Evolutionary conservation across 1,140 invertebrate species (phyloP), one percentile per base, ranked within the genome.

Genomic region (Drosophila chauvacae): DNA sequence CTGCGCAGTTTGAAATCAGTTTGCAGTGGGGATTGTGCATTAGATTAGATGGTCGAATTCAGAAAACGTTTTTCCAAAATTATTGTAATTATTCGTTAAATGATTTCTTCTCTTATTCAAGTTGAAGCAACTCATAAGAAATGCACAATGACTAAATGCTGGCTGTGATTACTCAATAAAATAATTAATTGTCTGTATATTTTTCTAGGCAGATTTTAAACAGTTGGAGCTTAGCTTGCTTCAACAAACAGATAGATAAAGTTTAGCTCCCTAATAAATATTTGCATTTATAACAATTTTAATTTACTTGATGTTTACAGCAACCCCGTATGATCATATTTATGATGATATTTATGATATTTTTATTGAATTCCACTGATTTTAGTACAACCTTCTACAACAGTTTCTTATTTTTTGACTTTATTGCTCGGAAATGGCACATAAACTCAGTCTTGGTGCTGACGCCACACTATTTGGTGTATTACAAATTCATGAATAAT

Each of bases 11-110:
- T 37, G 2, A 39, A 35, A 28, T 44, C 30, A 14, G 10, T 23
- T 13, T 23, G 23, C 33, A 16, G 35, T 18, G 65, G 53, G 74
- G 47, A 77, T 77, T n/a, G 41, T 26, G 33, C 42, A 41, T 51
- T 45, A 28, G 39, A 42, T 10, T 16, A 26, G 13, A 39, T 20
- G 44, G 41, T 77, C 62, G 45, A 23, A 11, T 13, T 18, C 23
- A 41, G 7, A 41, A 50, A 57, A 42, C 30, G 58, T 66, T 30
- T 57, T 7, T 11, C 37, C 18, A 58, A 58, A 70, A 18, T 23
- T 45, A 56, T 30, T 66, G 59, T 26, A 2, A 56, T 56, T 39
- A n/a, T 23, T 23, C 33, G 18, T 55, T 16, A 23, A 23, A 37
- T 23, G 14, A 16, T 23, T 37, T 11, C 13, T 37, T 37, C 1